Evolutionary conservation across 2,797 vertebrate genomes (phyloP).

Genomic region (Spea hammondii): DNA sequence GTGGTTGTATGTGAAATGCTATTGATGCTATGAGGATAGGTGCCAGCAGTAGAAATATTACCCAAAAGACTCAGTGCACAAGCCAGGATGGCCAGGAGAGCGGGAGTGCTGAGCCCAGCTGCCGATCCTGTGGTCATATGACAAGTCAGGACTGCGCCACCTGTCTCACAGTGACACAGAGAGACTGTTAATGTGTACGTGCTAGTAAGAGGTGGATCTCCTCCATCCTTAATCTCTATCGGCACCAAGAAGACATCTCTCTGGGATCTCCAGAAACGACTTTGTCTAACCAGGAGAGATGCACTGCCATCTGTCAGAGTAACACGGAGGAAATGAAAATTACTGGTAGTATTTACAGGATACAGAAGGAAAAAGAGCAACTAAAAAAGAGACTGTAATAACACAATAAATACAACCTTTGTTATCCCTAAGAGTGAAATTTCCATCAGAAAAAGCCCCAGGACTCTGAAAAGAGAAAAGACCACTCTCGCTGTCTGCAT

Average conservation of each 20-base stretch:
- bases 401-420: slow-evolving; percentile 65
- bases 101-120: slow-evolving; percentile 84
- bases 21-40: background rate
- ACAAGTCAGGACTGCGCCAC: slow-evolving; percentile 70
- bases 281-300: slow-evolving; percentile 76
- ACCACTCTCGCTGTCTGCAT: slow-evolving; percentile 82
- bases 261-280: slow-evolving; percentile 68
- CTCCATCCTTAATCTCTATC: slow-evolving; percentile 79
- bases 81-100: slow-evolving; percentile 84
- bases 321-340: slow-evolving; percentile 38
- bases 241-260: slow-evolving; percentile 79
- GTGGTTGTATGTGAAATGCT: no score
- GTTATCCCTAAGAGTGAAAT: slow-evolving; percentile 85
- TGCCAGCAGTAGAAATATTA: slow-evolving; percentile 57
- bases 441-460: slow-evolving; percentile 73
- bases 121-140: slow-evolving; percentile 69
- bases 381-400: background rate
- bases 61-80: slow-evolving; percentile 84
- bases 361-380: slow-evolving; percentile 23
- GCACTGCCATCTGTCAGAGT: slow-evolving; percentile 75
- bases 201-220: slow-evolving; percentile 78
- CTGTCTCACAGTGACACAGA: slow-evolving; percentile 81
- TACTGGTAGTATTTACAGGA: slow-evolving; percentile 10
- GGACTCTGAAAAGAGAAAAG: slow-evolving; percentile 83
- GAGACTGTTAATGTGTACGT: slow-evolving; percentile 85